Conservation (phyloP, 2,113 vertebrate genomes). For the Propithecus coquereli region DNA sequence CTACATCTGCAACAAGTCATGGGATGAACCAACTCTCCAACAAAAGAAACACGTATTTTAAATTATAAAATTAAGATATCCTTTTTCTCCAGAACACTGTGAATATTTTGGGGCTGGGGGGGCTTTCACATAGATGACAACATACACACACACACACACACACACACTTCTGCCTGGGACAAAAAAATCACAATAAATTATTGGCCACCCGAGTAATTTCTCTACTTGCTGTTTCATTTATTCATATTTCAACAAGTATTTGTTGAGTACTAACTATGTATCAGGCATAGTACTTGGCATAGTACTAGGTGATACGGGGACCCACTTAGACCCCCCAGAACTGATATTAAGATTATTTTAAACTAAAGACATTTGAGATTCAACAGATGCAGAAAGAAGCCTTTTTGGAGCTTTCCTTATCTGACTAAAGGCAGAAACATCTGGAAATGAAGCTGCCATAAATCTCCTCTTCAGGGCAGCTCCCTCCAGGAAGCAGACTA, state of each 20-base stretch:
- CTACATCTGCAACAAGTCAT: not conserved
- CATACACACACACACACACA: not conserved
- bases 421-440: constrained; percentile 33
- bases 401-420: not conserved
- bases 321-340: not conserved
- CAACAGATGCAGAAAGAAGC: not conserved
- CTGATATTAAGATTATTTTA: not conserved
- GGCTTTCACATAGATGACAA: not conserved
- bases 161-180: not conserved
- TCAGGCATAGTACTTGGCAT: not conserved
- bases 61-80: not conserved
- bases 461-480: not conserved
- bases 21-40: not conserved
- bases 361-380: constrained; percentile 15
- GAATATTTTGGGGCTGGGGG: not conserved
- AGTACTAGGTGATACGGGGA: not conserved
- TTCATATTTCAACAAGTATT: not conserved
- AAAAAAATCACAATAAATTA: not conserved
- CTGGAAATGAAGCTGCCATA: not conserved
- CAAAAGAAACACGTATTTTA: not conserved
- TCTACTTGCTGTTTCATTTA: not conserved
- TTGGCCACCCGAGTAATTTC: not conserved
- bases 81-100: not conserved
- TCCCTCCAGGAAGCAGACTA: not conserved
- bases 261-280: not conserved